Base-by-base conservation (phyloP, 2,888 invertebrate genomes). In the Cheilosia soror region DNA sequence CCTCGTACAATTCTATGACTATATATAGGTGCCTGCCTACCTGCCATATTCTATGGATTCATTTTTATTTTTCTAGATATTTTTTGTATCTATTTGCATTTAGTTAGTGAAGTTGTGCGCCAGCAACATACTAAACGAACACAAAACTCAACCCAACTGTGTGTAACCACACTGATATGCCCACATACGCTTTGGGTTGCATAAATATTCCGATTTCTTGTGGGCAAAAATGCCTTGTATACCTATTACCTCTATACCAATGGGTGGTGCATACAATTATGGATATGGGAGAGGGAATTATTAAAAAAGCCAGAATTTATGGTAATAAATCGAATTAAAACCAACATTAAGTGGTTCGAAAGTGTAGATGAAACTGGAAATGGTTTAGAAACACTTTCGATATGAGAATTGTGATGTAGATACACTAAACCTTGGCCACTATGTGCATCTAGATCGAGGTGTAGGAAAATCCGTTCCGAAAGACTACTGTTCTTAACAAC, bases 11-110 rank as follows among this genome's bases (percentile, higher is more conserved):
- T 69, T 51, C 60, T 29, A 63, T 62, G 11, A 4, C 62, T 37
- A 57, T 51, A 65, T 33, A 33, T 11, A 55, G 33, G 13, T 27
- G 15, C 13, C 27, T n/a, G 49, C 49, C 37, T 44, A 63, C 31
- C 57, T 33, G 53, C 20, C 31, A 25, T 80, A 37, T 62, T 65
- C 63, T 63, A 49, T 51, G 62, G 40, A 60, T 55, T 63, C 71
- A 7, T 20, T 20, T 63, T 66, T 75, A 57, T 40, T 40, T 66
- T 9, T 63, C 13, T 55, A 37, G 13, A 53, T 20, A 42, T 33
- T 57, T 20, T 53, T 29, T 60, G 58, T 71, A 82, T 71, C 53
- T 71, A 57, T 79, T 84, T 79, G 83, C 79, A 84, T 79, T 79
- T 60, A 63, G 65, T 79, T 60, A 79, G 83, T 55, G 20, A 31